A percentile compares a stretch with the other conserved stretches of the same genome.
Evolutionary conservation across 2,888 invertebrate species (phyloP).

Genomic region (Drosophila mimetica): DNA sequence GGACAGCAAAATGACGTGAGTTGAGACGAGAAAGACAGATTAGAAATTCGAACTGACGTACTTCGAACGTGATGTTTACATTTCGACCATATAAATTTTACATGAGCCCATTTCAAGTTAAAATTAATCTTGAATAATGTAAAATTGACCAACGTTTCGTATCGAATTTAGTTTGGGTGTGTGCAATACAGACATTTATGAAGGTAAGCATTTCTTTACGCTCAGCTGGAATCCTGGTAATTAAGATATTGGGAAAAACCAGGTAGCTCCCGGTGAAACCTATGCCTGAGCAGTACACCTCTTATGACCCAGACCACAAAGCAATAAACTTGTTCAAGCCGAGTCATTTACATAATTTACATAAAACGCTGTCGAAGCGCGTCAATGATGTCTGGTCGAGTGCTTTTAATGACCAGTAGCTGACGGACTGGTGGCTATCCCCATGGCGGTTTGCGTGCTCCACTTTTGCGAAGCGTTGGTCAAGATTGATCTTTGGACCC

Average conservation of each 20-base stretch:
- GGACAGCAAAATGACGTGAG: no score
- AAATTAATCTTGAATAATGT: no score
- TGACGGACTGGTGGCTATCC: slow-evolving; percentile 8
- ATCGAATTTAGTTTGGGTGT: no score
- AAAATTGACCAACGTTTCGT: no score
- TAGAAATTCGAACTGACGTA: no score
- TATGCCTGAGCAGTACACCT: not conserved
- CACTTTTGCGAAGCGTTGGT: slow-evolving; percentile 40
- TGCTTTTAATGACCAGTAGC: slow-evolving; percentile 15
- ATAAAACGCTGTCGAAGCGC: slow-evolving; percentile 7
- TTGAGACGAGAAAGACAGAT: no score
- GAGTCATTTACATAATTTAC: slow-evolving; percentile 31
- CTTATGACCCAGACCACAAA: not conserved
- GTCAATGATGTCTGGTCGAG: slow-evolving; percentile 8
- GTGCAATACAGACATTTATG: not conserved
- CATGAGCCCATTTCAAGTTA: no score
- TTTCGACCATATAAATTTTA: no score
- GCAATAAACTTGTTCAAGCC: slow-evolving; percentile 8
- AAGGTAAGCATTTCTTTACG: not conserved
- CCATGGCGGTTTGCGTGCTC: slow-evolving; percentile 38
- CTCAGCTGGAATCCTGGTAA: not conserved
- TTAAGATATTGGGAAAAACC: not conserved
- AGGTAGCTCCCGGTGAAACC: slow-evolving; percentile 1
- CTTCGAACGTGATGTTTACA: no score
- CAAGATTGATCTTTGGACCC: slow-evolving; percentile 63